Evolutionary conservation across 2,113 vertebrate genomes (phyloP), one percentile per base, ranked within the genome.

Genomic region (Vulpes vulpes): DNA sequence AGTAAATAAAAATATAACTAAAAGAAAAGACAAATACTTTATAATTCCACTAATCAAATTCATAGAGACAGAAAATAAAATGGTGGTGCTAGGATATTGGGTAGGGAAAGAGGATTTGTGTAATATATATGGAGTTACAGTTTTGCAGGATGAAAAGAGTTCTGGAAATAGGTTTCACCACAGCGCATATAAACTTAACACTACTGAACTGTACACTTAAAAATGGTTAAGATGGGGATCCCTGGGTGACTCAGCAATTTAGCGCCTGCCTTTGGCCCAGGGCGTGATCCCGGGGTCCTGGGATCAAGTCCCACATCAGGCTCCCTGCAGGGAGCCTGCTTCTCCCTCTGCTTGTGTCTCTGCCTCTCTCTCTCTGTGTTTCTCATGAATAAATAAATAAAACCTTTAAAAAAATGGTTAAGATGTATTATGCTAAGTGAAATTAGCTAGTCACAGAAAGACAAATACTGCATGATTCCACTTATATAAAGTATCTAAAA

Each of bases 141-240:
- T 92, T 89, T 89, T 92, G 62, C 64, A 84, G 89, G 78, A 84
- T 84, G 27, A 73, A 92, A 92, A 89, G 22, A 79, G 27, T 71
- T 83, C 60, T 76, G 9, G 67, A 92, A 60, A 69, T 74, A 76
- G 12, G 20, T 84, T 89, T 35, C 35, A 64, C 64, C 71, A 11
- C 53, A 62, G 16, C n/a, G 15, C 85, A 32, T 64, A 93, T 53
- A 4, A 38, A 23, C 60, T 57, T 93, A 84, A 83, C 14, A 55
- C 7, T 93, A 67, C 43, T 76, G 30, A 59, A 84, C 53, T n/a
- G 2, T 69, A 67, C n/a, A 49, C 22, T 88, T 96, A 69, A 60
- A 89, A 89, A 89, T 59, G 53, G n/a, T 76, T 67, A 76, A 43
- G n/a, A 71, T 59, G 53, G 43, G 43, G 43, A 43, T 43, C 43